Base-by-base conservation (phyloP, 35 echinoderm and acorn worm genomes). In the Acanthaster planci region DNA sequence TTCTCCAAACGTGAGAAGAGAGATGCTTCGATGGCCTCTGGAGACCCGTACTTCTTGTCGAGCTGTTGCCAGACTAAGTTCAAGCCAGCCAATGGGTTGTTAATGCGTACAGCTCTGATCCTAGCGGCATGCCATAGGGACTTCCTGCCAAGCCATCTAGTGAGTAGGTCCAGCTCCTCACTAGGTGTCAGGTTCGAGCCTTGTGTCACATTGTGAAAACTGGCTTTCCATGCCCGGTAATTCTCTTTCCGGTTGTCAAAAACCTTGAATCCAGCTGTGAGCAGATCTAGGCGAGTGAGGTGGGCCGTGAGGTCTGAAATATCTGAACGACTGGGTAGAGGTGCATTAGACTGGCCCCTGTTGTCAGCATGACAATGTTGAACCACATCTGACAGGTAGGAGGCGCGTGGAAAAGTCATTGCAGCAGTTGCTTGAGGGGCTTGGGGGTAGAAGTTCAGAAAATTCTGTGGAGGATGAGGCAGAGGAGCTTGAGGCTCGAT, bases 241-340 rank as follows among this genome's bases (percentile, higher is more conserved):
- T 90, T 90, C 80, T 84, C 68, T 51, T 58, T 79, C 38, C 67
- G 21, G 40, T 90, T 80, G 50, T 89, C 87, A 77, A 89, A 89
- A 52, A 76, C 82, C 32, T 67, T 77, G 8, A 89, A 79, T 76
- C 87, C 87, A 77, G 82, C 82, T 31, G 79, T 75, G 31, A 90
- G 21, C 36, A 90, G 81, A 8, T 84, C 87, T 77, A 38, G 60
- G 27, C 60, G 60, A 67, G 59, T 22, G n/a, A 67, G 60, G 60
- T 67, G 60, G 15, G 60, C 60, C 27, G 60, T 67, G 60, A 67
- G 60, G 22, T 67, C 12, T n/a, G 31, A 67, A 22, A 67, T 32
- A 1, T 6, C 60, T 67, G 60, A 67, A 67, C 9, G 60, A 9
- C 60, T 67, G n/a, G n/a, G 60, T n/a, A n/a, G n/a, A 67, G 31